Evolutionary conservation across 2,888 invertebrate species (phyloP), one percentile per base, ranked within the genome.

Genomic region (Dioctria rufipes): DNA sequence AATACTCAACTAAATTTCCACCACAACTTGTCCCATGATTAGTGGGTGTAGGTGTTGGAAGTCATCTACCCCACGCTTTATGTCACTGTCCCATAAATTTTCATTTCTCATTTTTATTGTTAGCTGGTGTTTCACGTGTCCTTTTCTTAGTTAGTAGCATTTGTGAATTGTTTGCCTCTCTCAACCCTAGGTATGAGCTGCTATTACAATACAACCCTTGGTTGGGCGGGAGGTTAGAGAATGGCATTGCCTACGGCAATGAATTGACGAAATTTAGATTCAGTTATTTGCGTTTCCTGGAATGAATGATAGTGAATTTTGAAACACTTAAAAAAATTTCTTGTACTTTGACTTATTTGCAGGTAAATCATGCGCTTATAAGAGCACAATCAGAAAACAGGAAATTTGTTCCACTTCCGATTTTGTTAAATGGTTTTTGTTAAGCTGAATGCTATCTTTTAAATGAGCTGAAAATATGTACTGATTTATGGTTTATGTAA

Each of bases 371-470:
- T 46, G 46, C 5, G 5, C 8, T 46, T 5, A 46, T 8, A 8
- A 6, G 46, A 46, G 5, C 8, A 46, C 46, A 46, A 46, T 46
- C 46, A 46, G 5, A 46, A 58, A 5, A 42, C 61, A 71, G 80
- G 80, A 80, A 80, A 80, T 80, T 75, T 65, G 80, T 60, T 80
- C 80, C 73, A 80, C 75, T 80, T 80, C 80, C 80, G 65, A 25
- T 58, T 66, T 80, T 80, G 65, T 75, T n/a, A 60, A 60, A 11
- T 13, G 60, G 3, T 13, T 25, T 25, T 25, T 25, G 25, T 25
- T 25, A 0, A 25, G 25, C 25, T 25, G 25, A 25, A 25, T 25
- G 25, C 25, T 25, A 25, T 25, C 25, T 25, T 25, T 25, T 25
- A 25, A 25, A 25, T 25, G 25, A 25, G 25, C 2, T 25, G 25